These are phyloP conservation scores for Phalacrocorax pelagicus DNA, from an alignment of 2,113 vertebrate genomes.

Conservation along the genomic window DNA sequence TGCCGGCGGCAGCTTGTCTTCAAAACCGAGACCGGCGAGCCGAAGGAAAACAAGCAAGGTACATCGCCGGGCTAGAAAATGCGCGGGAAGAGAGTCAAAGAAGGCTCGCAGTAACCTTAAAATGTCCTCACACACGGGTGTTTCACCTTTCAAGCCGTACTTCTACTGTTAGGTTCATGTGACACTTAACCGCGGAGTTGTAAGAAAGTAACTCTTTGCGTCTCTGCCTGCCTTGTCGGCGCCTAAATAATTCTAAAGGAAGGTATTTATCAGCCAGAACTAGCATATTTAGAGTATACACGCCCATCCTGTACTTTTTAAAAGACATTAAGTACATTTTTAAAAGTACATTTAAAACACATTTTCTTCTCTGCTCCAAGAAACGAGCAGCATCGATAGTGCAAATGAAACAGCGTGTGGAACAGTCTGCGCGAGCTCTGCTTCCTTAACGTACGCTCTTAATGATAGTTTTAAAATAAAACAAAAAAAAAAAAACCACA, in stretches of 20 bases:
- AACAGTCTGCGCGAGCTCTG: not conserved
- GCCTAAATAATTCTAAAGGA: not conserved
- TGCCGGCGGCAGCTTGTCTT: not conserved
- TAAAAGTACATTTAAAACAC: not conserved
- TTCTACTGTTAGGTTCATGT: not conserved
- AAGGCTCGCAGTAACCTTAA: no score
- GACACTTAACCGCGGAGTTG: not conserved
- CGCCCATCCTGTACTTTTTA: not conserved
- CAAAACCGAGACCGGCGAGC: rapidly evolving
- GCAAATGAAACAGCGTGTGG: not conserved
- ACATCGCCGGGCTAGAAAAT: not conserved
- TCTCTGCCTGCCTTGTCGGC: not conserved
- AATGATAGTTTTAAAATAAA: not conserved
- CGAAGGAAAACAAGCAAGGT: rapidly evolving
- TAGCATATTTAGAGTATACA: not conserved
- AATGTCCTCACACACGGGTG: rapidly evolving
- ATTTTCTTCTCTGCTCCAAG: rapidly evolving
- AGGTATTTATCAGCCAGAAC: not conserved
- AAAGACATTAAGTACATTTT: no score
- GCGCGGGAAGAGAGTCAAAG: not conserved
- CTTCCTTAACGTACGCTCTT: not conserved
- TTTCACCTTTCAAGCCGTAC: not conserved
- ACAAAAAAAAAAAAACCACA: not conserved
- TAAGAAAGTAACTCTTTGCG: not conserved
- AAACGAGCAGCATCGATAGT: not conserved